Base-by-base conservation (phyloP, 92 coral and sea anemone genomes). In the Epizoanthus rinbou region DNA sequence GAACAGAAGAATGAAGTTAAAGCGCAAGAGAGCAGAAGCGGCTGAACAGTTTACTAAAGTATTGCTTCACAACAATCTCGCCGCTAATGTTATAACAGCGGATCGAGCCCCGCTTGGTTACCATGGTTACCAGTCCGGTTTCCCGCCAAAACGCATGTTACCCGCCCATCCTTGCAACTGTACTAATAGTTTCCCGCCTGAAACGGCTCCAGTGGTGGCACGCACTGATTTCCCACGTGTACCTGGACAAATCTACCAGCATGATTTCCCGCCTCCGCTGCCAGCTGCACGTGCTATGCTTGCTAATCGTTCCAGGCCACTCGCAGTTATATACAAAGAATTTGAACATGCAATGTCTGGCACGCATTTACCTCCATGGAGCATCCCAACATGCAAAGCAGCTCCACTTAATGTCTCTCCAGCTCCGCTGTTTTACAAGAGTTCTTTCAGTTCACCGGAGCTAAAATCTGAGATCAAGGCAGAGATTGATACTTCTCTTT, bases 1-100 rank as follows among this genome's bases (percentile, higher is more conserved):
- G 73, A 67, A 67, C 41, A 67, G 73, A 13, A 67, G 73, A 5
- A 67, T 67, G 73, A 67, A 67, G 11, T 43, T 67, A 13, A 67
- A 67, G 22, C 73, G 50, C 10, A 31, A 67, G 5, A 67, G 73
- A 67, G 50, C 73, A 3, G 73, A 67, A 19, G 73, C 50, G n/a
- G 73, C 71, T 9, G 45, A 67, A 67, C 73, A 67, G 18, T 67
- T 35, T 24, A 67, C 73, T 11, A 67, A 67, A 23, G 31, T 67
- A 19, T 33, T 67, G 73, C 6, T 67, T 33, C 73, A 33, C 0
- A 67, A 67, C 73, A 67, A 67, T 3, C 73, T 67, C 1, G 73
- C 73, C 9, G 15, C 73, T 16, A 15, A 33, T 11, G 23, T 67
- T 4, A 28, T 50, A 6, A 4, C 71, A 7, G 8, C 22, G 5